A percentile compares a stretch with the other conserved stretches of the same genome.
phyloP scores from a whole-genome alignment of 1,140 invertebrate genomes.

The Drosophila mauritiana region DNA sequence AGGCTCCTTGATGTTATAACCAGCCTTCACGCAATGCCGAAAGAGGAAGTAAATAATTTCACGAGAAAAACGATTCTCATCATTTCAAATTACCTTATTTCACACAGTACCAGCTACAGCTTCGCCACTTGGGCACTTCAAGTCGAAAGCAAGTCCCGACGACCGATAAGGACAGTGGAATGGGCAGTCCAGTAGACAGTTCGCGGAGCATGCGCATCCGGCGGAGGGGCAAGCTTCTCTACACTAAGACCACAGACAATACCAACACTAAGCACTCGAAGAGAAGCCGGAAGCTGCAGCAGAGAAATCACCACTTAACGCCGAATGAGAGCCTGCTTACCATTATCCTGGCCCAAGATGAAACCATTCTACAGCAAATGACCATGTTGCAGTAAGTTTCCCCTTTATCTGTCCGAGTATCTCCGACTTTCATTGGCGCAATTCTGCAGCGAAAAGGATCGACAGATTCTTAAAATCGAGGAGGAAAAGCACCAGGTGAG shows the following conservation, averaged over 20 bases:
- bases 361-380: slow-evolving; percentile 91
- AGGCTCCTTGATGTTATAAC: slow-evolving; percentile 63
- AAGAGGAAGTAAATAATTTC: slow-evolving; percentile 20
- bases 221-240: slow-evolving; percentile 52
- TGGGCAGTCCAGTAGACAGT: slow-evolving; percentile 80
- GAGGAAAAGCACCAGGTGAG: slow-evolving; percentile 89
- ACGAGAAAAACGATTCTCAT: slow-evolving; percentile 7
- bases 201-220: slow-evolving; percentile 75
- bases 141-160: slow-evolving; percentile 31
- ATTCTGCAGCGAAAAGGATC: slow-evolving; percentile 89
- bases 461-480: slow-evolving; percentile 91
- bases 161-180: slow-evolving; percentile 82
- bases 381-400: slow-evolving; percentile 87
- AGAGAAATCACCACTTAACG: slow-evolving; percentile 8
- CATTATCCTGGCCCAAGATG: slow-evolving; percentile 91
- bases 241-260: slow-evolving; percentile 3
- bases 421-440: neutral
- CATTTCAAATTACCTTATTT: neutral
- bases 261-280: slow-evolving; percentile 57
- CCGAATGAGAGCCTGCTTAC: slow-evolving; percentile 89
- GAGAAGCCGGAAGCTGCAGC: slow-evolving; percentile 30
- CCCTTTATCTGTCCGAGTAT: neutral
- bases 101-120: slow-evolving; percentile 61
- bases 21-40: slow-evolving; percentile 37
- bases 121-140: slow-evolving; percentile 57